A percentile compares a stretch with the other conserved stretches of the same genome.
Conservation (phyloP, 2,888 invertebrate genomes). For the Sphaerophoria rueppellii region DNA sequence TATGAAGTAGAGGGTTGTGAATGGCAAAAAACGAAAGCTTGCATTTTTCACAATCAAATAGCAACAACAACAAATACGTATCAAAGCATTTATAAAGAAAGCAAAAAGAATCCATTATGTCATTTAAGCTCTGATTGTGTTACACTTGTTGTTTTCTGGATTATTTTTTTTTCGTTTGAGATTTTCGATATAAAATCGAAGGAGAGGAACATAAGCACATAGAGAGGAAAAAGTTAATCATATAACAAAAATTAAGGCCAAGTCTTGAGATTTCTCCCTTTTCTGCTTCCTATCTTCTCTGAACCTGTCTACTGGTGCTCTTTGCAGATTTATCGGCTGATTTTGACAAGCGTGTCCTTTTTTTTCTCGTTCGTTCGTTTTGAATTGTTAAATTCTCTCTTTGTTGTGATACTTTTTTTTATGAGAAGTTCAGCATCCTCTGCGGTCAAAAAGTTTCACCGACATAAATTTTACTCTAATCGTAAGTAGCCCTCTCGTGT, state of each 20-base stretch:
- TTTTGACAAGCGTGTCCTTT: conserved; percentile 44
- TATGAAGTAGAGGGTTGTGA: conserved; percentile 51
- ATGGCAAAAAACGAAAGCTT: conserved; percentile 58
- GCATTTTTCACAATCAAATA: conserved; percentile 18
- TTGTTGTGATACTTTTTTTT: no score
- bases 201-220: neutral
- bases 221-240: conserved; percentile 6
- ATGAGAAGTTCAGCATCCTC: conserved; percentile 18
- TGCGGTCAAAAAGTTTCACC: conserved; percentile 11
- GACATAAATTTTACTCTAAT: conserved; percentile 1
- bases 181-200: conserved; percentile 10
- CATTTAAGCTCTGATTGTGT: conserved; percentile 58
- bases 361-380: conserved; percentile 28
- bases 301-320: conserved; percentile 26
- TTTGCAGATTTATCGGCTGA: conserved; percentile 32
- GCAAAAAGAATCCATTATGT: conserved; percentile 58
- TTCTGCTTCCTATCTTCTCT: conserved; percentile 34
- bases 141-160: conserved; percentile 60
- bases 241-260: conserved; percentile 27
- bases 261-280: conserved; percentile 15
- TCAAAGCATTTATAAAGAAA: neutral
- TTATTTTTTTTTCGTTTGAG: conserved; percentile 19
- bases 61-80: neutral
- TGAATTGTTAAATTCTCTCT: conserved; percentile 16
- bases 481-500: conserved; percentile 40